A percentile compares a stretch with the other conserved stretches of the same genome.
Conservation (phyloP, 2,888 invertebrate genomes). For the Cinara cedri region DNA sequence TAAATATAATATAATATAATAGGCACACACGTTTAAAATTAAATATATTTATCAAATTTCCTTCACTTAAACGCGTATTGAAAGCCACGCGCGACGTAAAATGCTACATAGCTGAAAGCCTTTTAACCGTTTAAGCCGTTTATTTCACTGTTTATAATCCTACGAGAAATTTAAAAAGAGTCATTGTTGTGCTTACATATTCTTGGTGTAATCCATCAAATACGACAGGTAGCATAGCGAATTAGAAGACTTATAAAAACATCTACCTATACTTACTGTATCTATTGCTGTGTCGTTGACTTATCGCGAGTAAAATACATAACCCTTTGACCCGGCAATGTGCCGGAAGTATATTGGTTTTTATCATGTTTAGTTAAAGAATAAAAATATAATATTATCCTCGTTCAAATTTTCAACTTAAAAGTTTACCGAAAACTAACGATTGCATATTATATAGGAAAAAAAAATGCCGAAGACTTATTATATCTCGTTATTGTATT, state of each 20-base stretch:
- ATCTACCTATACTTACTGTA: no score
- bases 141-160: not conserved
- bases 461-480: no score
- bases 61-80: not conserved
- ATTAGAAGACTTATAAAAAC: conserved; percentile 26
- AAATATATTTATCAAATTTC: no score
- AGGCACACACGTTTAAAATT: no score
- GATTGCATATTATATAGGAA: not conserved
- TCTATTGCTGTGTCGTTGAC: not conserved
- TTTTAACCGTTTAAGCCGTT: not conserved
- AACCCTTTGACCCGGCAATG: conserved; percentile 12
- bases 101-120: not conserved
- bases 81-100: no score
- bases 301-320: not conserved
- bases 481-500: not conserved
- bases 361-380: not conserved
- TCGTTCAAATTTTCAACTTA: not conserved
- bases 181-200: not conserved
- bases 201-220: conserved; percentile 24
- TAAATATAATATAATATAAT: no score
- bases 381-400: not conserved
- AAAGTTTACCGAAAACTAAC: not conserved
- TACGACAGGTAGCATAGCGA: conserved; percentile 8
- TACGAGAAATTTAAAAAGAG: conserved; percentile 23
- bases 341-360: conserved; percentile 11